Evolutionary conservation across 2,797 vertebrate species (phyloP), one percentile per base, ranked within the genome.

Genomic region (Darevskia mixta): DNA sequence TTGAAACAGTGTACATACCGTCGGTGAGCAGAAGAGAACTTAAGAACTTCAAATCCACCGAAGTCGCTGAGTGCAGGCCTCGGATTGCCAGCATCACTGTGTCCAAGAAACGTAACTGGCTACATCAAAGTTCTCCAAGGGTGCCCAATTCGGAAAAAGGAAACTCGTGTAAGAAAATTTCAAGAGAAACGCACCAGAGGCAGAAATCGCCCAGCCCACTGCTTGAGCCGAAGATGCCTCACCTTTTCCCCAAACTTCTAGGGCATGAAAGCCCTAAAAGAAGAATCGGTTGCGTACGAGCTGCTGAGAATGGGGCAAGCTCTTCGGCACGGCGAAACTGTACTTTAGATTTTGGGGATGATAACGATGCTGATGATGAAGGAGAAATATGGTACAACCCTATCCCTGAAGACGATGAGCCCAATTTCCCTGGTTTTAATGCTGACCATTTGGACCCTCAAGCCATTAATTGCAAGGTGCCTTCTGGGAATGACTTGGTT

Each of bases 341-440:
- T 41, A 88, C 93, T 76, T 43, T 95, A n/a, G 97, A 98, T 91
- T 97, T 97, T 0, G 93, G 96, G 0, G 98, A 99, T 94, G 98
- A 99, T 67, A 98, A 98, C 0, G 98, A 99, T 0, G 98, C 98
- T 0, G 98, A 99, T 1, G 98, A 99, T 61, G 99, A 99, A 96
- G 98, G 99, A 66, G 99, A 99, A 95, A 99, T 99, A 96, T 99
- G 99, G 99, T 99, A 99, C 97, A 99, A 99, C 91, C 99, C 99
- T 0, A 99, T 99, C 94, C 99, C 99, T 0, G 99, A 99, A 95
- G 98, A 99, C 3, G 98, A 99, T 0, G 98, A 98, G 4, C 93
- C 92, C 0, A 94, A 95, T 23, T 3, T 91, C 32, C 86, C 49
- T 0, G 75, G 64, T 89, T 88, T 91, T 61, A 91, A 93, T 64